Evolutionary conservation across 2,113 vertebrate species (phyloP).

Genomic region (Ariopsis seemanni): DNA sequence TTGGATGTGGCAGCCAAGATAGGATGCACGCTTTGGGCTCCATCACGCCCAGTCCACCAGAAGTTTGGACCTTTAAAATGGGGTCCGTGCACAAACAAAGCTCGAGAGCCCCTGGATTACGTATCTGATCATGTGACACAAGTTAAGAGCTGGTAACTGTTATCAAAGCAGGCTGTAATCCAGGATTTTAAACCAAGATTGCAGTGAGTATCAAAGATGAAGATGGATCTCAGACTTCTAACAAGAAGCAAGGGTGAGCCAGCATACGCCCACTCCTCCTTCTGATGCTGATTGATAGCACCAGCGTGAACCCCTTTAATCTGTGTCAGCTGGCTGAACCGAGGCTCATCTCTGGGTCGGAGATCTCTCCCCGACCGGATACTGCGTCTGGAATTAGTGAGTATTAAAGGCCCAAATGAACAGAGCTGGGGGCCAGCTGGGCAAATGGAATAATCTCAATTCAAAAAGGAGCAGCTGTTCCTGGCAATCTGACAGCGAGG

Average conservation of each 20-base stretch:
- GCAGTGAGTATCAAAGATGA: neutral
- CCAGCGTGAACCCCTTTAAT: slow-evolving; percentile 25
- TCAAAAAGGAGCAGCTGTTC: slow-evolving; percentile 51
- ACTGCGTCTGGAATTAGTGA: slow-evolving; percentile 33
- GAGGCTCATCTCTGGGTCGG: slow-evolving; percentile 24
- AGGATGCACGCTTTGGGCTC: neutral
- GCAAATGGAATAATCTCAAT: slow-evolving; percentile 46
- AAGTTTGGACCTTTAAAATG: neutral
- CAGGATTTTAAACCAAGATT: neutral
- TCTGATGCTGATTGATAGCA: slow-evolving; percentile 26
- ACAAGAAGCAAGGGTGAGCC: neutral
- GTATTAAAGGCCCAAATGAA: slow-evolving; percentile 45
- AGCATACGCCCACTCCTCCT: neutral
- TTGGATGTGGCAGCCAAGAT: neutral
- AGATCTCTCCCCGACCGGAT: slow-evolving; percentile 32
- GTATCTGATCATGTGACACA: neutral
- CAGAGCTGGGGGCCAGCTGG: slow-evolving; percentile 16
- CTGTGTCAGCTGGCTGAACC: slow-evolving; percentile 23
- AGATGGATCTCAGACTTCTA: neutral
- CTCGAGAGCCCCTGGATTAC: neutral
- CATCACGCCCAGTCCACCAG: neutral
- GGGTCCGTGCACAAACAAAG: neutral
- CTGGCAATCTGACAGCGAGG: slow-evolving; percentile 35
- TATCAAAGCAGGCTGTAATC: neutral
- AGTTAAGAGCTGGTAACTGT: neutral